Evolutionary conservation across 1,140 invertebrate genomes (phyloP).

Genomic region (Aphelinus atriplicis): DNA sequence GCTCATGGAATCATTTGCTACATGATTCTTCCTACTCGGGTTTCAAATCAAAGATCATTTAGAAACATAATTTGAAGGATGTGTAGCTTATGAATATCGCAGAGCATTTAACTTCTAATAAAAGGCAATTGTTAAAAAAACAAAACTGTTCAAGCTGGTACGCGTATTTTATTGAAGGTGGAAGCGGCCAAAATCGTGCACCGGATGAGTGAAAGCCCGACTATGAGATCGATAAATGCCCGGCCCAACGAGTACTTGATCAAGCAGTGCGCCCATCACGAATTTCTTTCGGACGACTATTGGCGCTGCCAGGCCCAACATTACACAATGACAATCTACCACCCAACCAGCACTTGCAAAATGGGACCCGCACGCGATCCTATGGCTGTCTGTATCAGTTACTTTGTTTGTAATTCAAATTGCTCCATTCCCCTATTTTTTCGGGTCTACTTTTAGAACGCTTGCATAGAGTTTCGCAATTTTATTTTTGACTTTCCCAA

Average conservation of each 20-base stretch:
- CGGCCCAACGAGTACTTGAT: slow-evolving; percentile 71
- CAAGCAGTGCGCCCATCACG: slow-evolving; percentile 68
- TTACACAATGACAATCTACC: slow-evolving; percentile 65
- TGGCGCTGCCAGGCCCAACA: slow-evolving; percentile 77
- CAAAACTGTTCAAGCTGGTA: not conserved
- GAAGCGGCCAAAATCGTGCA: slow-evolving; percentile 79
- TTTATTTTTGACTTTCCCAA: too few relatives aligned
- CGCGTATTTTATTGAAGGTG: slow-evolving; percentile 60
- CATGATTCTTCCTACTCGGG: too few relatives aligned
- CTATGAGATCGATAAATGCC: slow-evolving; percentile 73
- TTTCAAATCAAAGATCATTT: too few relatives aligned
- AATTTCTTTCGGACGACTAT: slow-evolving; percentile 71
- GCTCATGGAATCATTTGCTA: too few relatives aligned
- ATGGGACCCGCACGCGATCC: slow-evolving; percentile 58
- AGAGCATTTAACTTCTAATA: too few relatives aligned
- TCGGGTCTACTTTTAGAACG: not conserved
- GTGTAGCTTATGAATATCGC: too few relatives aligned
- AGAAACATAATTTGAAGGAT: too few relatives aligned
- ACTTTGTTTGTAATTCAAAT: not conserved
- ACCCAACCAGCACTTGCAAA: slow-evolving; percentile 43
- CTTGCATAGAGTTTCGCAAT: too few relatives aligned
- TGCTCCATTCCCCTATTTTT: not conserved
- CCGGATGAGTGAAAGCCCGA: slow-evolving; percentile 70
- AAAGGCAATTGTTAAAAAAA: too few relatives aligned
- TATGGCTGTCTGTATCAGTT: slow-evolving; percentile 51